Base-by-base conservation (phyloP, 2,797 vertebrate species). In the Mus spretus region DNA sequence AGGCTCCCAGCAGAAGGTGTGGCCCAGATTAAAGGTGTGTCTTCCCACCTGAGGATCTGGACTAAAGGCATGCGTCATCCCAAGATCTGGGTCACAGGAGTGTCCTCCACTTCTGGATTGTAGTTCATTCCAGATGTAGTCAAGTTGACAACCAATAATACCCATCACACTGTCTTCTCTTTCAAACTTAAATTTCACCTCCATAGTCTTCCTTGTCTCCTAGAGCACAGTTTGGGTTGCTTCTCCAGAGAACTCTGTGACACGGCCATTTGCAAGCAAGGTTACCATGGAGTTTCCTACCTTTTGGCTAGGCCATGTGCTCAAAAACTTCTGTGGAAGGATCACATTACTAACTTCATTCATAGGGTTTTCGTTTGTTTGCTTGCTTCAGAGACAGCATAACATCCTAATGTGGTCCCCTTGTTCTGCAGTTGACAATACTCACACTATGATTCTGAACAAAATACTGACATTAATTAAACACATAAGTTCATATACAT, bases 171-270 rank as follows among this genome's bases (percentile, higher is more conserved):
- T 28, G 53, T 55, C 53, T 55, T 55, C 53, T 55, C 17, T 24
- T 65, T 74, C 37, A 61, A 81, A 1, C 53, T 83, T 75, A 63
- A 19, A 50, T 93, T 74, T 88, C 44, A 50, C 20, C 40, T 77
- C 24, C 13, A 50, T 37, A 55, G 28, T 63, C 61, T 26, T 55
- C 57, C 47, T 61, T 7, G 0, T 91, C 55, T 81, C 47, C 81
- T 53, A 20, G 34, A 83, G 26, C 47, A 67, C 15, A 28, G 13
- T 84, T 87, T 95, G 53, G 80, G 74, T 85, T 24, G 11, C 61
- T 84, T 83, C 67, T 91, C 82, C 40, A 81, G 87, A 37, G 65
- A 90, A 44, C 50, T 87, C 24, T 20, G 47, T 65, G 63, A 92
- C 53, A 4, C 22, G 50, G 31, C 20, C 24, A 15, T 79, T 31